These are phyloP conservation scores for Lepidurus packardi DNA, from an alignment of 1,140 invertebrate genomes.

Conservation along the genomic window DNA sequence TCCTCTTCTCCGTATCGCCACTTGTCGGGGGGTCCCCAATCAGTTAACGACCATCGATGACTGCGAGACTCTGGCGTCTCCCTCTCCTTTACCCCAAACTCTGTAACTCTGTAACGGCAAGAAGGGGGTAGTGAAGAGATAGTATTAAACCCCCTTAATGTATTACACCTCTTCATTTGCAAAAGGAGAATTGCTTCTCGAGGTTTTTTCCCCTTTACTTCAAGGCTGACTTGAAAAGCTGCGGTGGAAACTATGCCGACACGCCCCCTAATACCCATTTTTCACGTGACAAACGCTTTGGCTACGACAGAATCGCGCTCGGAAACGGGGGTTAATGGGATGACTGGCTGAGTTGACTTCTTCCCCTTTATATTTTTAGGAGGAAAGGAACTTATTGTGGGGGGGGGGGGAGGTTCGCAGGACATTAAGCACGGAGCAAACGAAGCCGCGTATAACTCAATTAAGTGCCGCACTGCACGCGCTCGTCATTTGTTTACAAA, in stretches of 20 bases:
- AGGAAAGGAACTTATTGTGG: no score
- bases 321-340: neutral
- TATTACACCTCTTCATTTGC: constrained; percentile 4
- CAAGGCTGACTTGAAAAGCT: neutral
- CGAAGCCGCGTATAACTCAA: constrained; percentile 1
- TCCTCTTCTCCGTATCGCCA: constrained; percentile 1
- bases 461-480: neutral
- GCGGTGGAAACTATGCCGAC: neutral
- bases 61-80: neutral
- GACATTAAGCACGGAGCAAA: neutral
- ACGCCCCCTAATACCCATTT: neutral
- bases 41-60: constrained; percentile 21
- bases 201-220: neutral
- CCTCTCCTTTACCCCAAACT: neutral
- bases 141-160: neutral
- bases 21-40: neutral
- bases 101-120: neutral
- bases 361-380: neutral
- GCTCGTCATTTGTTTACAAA: neutral
- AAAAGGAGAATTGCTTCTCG: neutral
- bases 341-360: neutral
- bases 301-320: neutral
- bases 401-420: neutral
- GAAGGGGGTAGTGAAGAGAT: neutral
- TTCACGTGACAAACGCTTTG: constrained; percentile 6